Evolutionary conservation across 2,888 invertebrate species (phyloP).

Genomic region (Leuctra nigra): DNA sequence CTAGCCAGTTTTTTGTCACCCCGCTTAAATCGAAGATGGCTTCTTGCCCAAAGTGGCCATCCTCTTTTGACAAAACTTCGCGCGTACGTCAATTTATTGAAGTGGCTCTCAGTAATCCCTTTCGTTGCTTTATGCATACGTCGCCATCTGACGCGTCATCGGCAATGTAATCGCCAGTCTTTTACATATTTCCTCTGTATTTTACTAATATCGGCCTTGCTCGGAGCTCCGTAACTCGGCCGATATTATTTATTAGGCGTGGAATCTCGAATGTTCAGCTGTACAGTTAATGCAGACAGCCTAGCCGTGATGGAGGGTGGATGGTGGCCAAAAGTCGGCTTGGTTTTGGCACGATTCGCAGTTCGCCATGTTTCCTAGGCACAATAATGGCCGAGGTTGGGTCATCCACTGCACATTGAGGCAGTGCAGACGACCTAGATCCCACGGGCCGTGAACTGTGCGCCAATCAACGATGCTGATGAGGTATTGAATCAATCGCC

Average conservation of each 20-base stretch:
- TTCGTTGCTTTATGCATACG: background rate
- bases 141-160: background rate
- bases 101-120: too few species aligned
- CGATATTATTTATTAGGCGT: constrained; percentile 6
- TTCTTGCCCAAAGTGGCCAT: constrained; percentile 11
- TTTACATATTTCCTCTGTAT: constrained; percentile 13
- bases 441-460: background rate
- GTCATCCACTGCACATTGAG: background rate
- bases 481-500: too few species aligned
- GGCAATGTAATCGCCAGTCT: background rate
- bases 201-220: constrained; percentile 12
- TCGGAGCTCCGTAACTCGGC: background rate
- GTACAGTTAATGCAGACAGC: background rate
- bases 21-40: constrained; percentile 16
- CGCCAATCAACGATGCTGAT: too few species aligned
- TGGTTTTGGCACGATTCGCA: constrained; percentile 3
- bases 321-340: constrained; percentile 5
- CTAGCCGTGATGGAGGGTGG: background rate
- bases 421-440: constrained; percentile 2
- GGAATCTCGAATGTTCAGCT: constrained; percentile 12
- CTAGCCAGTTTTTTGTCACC: constrained; percentile 2
- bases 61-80: background rate
- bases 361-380: background rate
- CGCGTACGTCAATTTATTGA: background rate
- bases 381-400: background rate